Evolutionary conservation across 2,797 vertebrate genomes (phyloP).

Genomic region (Aldrovandia affinis): DNA sequence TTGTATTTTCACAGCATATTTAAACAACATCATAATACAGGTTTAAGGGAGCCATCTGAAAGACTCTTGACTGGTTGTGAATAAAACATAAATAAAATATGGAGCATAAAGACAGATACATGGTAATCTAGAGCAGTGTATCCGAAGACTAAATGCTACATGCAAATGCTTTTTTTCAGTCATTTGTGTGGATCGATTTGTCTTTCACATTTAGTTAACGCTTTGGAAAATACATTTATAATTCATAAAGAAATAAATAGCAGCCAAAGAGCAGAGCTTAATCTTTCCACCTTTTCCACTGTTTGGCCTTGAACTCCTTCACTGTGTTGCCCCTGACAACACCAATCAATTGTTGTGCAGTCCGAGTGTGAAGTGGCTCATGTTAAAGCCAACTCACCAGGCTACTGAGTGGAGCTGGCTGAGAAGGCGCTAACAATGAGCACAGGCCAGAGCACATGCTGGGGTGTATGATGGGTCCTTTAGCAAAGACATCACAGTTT

Average conservation of each 20-base stretch:
- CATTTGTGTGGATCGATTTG: not conserved
- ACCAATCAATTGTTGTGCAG: not conserved
- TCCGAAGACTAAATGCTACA: not conserved
- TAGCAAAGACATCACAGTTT: too few relatives aligned
- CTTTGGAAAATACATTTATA: too few relatives aligned
- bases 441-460: not conserved
- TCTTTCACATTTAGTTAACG: not conserved
- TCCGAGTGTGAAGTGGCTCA: not conserved
- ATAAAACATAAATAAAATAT: not conserved
- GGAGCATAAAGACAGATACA: not conserved
- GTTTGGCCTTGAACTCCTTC: slow-evolving; percentile 8
- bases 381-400: not conserved
- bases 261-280: not conserved
- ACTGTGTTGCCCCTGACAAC: slow-evolving; percentile 17
- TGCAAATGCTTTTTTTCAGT: not conserved
- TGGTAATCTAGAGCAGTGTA: not conserved
- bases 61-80: not conserved
- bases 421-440: not conserved
- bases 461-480: not conserved
- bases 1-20: not conserved
- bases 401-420: not conserved
- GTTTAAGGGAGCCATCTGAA: not conserved
- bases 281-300: not conserved
- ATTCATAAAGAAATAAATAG: too few relatives aligned
- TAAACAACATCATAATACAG: not conserved